Percentiles rank a stretch among this genome's conserved stretches.
phyloP scores from a whole-genome alignment of 2,113 vertebrate genomes.

The Sturnira hondurensis region DNA sequence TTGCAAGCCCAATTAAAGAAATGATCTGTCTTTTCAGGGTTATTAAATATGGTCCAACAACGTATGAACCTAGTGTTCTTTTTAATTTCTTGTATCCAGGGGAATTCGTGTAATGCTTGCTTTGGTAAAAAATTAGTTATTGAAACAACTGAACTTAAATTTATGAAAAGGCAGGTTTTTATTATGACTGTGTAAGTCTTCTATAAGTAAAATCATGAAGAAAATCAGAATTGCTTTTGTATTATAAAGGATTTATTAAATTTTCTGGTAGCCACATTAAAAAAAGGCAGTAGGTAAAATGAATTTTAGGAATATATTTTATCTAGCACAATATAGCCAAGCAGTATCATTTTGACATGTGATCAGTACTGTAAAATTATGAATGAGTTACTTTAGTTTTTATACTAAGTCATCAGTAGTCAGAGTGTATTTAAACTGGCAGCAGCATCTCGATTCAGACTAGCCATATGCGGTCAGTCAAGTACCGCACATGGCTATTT shows the following conservation, averaged over 20 bases:
- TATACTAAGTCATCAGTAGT: not conserved
- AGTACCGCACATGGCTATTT: no score
- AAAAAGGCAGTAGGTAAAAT: conserved; percentile 19
- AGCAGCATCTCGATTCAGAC: not conserved
- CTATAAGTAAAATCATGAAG: not conserved
- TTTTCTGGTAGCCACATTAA: not conserved
- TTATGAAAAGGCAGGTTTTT: conserved; percentile 4
- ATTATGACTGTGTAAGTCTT: not conserved
- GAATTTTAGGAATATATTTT: conserved; percentile 12
- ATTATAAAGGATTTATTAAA: not conserved
- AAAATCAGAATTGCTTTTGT: conserved; percentile 29
- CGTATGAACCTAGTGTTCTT: not conserved
- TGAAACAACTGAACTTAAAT: not conserved
- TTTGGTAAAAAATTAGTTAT: not conserved
- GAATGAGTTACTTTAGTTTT: not conserved
- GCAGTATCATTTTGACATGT: not conserved
- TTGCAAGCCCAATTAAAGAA: not conserved
- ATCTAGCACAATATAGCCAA: not conserved
- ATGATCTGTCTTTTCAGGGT: not conserved
- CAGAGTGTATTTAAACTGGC: not conserved
- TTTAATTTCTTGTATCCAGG: not conserved
- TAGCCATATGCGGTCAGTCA: not conserved
- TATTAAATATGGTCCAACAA: not conserved
- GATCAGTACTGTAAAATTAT: not conserved
- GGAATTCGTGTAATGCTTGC: not conserved